Conservation (phyloP, 2,113 vertebrate genomes). For the Dipodomys merriami region DNA sequence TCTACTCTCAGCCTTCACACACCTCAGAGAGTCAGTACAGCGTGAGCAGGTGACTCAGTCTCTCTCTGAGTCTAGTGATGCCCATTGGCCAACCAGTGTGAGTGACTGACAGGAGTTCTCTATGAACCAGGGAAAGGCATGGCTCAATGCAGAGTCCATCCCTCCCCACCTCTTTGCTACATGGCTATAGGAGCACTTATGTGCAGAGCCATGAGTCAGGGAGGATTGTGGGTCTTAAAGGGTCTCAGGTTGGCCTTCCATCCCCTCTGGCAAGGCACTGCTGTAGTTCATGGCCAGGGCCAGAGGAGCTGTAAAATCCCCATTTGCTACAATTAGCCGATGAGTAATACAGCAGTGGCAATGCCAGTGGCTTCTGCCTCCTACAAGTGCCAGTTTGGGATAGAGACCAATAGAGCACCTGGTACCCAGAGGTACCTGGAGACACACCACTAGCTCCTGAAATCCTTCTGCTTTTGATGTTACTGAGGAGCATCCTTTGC, state of each 20-base stretch:
- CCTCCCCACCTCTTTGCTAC: not conserved
- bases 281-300: not conserved
- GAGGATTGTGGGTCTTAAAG: not conserved
- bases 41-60: not conserved
- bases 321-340: conserved; percentile 74
- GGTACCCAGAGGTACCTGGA: not conserved
- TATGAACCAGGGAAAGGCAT: not conserved
- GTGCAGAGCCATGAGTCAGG: not conserved
- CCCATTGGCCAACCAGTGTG: not conserved
- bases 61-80: not conserved
- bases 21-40: not conserved
- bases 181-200: not conserved
- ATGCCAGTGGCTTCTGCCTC: conserved; percentile 4
- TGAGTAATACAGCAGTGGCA: conserved; percentile 57
- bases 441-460: not conserved
- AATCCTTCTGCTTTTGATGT: not conserved
- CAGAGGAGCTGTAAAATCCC: conserved; percentile 64
- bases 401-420: not conserved
- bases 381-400: not conserved
- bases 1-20: not conserved
- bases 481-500: not conserved
- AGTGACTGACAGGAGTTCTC: not conserved
- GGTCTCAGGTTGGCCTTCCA: not conserved
- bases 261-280: not conserved
- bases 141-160: not conserved